These are phyloP conservation scores for Enhydra lutris DNA, from an alignment of 2,113 vertebrate genomes.

Conservation along the genomic window DNA sequence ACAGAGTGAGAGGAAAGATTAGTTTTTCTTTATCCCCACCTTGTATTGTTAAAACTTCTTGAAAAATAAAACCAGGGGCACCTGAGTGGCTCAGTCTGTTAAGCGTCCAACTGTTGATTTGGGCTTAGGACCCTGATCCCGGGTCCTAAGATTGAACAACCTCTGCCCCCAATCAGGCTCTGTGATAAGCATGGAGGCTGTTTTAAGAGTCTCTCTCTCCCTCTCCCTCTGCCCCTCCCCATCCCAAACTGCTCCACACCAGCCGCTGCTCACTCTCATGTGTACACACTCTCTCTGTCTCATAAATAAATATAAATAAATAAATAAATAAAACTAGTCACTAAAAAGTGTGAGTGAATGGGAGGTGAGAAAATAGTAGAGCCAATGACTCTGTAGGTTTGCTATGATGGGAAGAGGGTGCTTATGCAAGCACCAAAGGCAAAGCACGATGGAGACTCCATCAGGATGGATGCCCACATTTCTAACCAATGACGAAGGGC, in stretches of 20 bases:
- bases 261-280: neutral
- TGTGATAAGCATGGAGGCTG: neutral
- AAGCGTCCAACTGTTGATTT: neutral
- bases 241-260: neutral
- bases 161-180: rapidly evolving
- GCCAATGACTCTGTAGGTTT: neutral
- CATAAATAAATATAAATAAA: neutral
- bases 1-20: neutral
- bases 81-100: neutral
- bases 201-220: neutral
- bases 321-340: neutral
- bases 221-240: neutral
- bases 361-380: neutral
- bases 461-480: neutral
- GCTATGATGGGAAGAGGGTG: neutral
- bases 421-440: neutral
- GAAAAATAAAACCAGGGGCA: neutral
- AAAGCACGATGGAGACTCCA: rapidly evolving
- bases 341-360: neutral
- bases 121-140: neutral
- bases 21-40: neutral
- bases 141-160: neutral
- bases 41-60: neutral
- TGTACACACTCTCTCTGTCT: neutral
- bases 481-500: neutral